A percentile compares a stretch with the other conserved stretches of the same genome.
Evolutionary conservation across 2,113 vertebrate species (phyloP).

Genomic region (Trematomus loennbergii): DNA sequence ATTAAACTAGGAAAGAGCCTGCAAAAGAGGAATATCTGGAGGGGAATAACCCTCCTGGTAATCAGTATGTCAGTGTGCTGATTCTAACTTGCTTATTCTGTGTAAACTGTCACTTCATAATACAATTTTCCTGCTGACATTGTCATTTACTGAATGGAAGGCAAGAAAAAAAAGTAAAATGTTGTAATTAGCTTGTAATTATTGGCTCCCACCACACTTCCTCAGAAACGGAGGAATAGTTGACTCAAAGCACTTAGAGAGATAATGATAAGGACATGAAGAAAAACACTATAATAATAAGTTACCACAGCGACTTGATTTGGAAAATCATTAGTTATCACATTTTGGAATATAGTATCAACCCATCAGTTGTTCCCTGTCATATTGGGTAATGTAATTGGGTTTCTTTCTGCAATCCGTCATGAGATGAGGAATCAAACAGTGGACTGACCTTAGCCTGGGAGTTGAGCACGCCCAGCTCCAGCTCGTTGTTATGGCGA

Average conservation of each 20-base stretch:
- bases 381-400: not conserved
- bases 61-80: not conserved
- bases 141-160: not conserved
- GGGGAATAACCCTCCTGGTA: not conserved
- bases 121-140: not conserved
- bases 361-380: not conserved
- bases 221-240: not conserved
- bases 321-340: conserved; percentile 2
- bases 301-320: not conserved
- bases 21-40: conserved; percentile 3
- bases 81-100: not conserved
- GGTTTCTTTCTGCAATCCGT: not conserved
- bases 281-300: conserved; percentile 12
- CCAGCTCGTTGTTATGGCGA: conserved; percentile 91
- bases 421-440: not conserved
- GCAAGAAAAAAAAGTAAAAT: not conserved
- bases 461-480: conserved; percentile 97
- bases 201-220: not conserved
- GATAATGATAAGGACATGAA: not conserved
- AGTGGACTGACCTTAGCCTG: conserved; percentile 85
- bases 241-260: not conserved
- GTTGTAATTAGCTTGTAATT: conserved; percentile 5
- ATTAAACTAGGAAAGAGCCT: conserved; percentile 1
- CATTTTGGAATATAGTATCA: not conserved
- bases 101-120: not conserved